Conservation (phyloP, 2,113 vertebrate genomes). For the Tympanuchus pallidicinctus region DNA sequence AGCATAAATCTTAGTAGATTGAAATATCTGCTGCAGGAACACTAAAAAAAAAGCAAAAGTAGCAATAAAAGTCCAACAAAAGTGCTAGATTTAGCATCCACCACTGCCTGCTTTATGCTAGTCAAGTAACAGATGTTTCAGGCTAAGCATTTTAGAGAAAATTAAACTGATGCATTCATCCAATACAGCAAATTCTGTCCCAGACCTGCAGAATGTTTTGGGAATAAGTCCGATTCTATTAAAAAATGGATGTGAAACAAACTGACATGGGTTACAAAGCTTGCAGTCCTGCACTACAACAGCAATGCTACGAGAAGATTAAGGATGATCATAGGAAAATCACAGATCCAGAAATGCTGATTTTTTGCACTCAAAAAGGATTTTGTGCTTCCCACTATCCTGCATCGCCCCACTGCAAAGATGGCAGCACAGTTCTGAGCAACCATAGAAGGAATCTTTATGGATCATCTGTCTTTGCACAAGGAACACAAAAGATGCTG, state of each 20-base stretch:
- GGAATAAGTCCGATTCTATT: neutral
- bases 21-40: constrained; percentile 5
- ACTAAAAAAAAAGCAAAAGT: neutral
- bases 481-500: neutral
- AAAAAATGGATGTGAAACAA: neutral
- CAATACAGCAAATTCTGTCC: neutral
- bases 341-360: neutral
- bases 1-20: neutral
- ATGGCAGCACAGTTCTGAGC: neutral
- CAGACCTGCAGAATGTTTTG: neutral
- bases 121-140: constrained; percentile 6
- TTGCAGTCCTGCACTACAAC: neutral
- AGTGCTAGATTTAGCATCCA: neutral
- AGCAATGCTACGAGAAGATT: neutral
- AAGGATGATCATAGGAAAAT: fast-evolving
- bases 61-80: constrained; percentile 17
- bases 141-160: neutral
- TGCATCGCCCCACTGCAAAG: neutral
- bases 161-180: neutral
- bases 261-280: neutral
- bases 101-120: neutral
- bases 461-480: neutral
- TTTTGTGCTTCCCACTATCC: neutral
- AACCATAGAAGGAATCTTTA: neutral
- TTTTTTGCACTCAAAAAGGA: neutral